Evolutionary conservation across 1,140 invertebrate species (phyloP), one percentile per base, ranked within the genome.

Genomic region (Limonius californicus): DNA sequence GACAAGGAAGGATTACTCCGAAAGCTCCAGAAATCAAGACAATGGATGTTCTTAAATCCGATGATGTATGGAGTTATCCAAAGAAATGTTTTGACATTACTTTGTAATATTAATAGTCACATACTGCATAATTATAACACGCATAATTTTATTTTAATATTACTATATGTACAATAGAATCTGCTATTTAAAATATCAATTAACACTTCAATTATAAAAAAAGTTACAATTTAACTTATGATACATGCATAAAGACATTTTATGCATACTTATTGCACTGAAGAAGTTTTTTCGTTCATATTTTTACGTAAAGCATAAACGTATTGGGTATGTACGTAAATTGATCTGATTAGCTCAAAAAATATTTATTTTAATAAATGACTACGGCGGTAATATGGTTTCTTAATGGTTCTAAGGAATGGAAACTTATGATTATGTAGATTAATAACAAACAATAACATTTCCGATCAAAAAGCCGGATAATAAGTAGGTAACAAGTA

Each of bases 151-250:
- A 50, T 50, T 50, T 50, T 18, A 50, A 50, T 50, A 18, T 50
- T 18, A 50, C 20, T 50, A 2, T 50, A 50, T 50, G n/a, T 50
- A 50, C 45, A 50, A 50, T 50, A 50, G 45, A 50, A 50, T 50
- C 14, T 50, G 16, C 45, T 50, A 50, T 50, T 50, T 50, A 50
- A 50, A 50, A 50, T 50, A 50, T 50, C 45, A 21, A 21, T 18
- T 50, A 50, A 50, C 45, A 50, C 16, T 50, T 50, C 12, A 50
- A 50, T 12, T 50, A 50, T 21, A 50, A 50, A 50, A 45, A 21
- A 50, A 19, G 45, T 50, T 50, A 50, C 8, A 50, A 39, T 39
- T 11, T 14, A 18, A 50, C 45, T 18, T 19, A 50, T 50, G 35
- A 39, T 39, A 39, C 20, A 50, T 50, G 45, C 45, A 50, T 21